These are phyloP conservation scores for Cotesia chilonis DNA, from an alignment of 1,140 invertebrate species.

Conservation along the genomic window DNA sequence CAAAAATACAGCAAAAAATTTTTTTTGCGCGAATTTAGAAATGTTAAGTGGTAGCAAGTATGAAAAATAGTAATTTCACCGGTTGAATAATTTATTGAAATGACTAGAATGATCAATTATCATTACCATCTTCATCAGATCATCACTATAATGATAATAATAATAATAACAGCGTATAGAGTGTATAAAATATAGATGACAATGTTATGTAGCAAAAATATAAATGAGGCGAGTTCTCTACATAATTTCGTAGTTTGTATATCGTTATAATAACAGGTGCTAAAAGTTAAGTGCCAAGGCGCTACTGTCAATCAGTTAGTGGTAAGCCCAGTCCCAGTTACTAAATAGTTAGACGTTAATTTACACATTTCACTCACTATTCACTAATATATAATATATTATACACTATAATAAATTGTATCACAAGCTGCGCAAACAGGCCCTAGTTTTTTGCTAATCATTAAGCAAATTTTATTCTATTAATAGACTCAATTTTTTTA, in stretches of 20 bases:
- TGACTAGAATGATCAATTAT: too few species aligned
- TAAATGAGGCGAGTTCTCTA: constrained; percentile 20
- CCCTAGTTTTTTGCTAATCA: too few species aligned
- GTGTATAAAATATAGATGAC: constrained; percentile 10
- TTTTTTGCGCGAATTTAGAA: too few species aligned
- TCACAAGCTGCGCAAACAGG: not conserved
- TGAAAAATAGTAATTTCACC: too few species aligned
- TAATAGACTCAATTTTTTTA: too few species aligned
- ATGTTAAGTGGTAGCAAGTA: too few species aligned
- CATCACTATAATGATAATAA: not conserved
- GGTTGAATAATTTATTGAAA: too few species aligned
- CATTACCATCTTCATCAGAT: too few species aligned
- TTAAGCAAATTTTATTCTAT: too few species aligned
- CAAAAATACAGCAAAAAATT: too few species aligned
- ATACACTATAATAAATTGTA: not conserved
- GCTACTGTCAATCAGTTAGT: constrained; percentile 31
- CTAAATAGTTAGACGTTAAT: constrained; percentile 14
- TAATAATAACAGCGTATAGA: constrained; percentile 9
- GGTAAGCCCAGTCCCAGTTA: constrained; percentile 7
- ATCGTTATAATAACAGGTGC: constrained; percentile 35
- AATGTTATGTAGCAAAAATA: not conserved
- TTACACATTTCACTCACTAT: not conserved
- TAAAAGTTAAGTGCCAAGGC: constrained; percentile 17
- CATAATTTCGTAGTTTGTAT: constrained; percentile 37
- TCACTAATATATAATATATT: not conserved